A percentile compares a stretch with the other conserved stretches of the same genome.
Conservation (phyloP, 1,140 invertebrate species). For the Phthorimaea operculella region DNA sequence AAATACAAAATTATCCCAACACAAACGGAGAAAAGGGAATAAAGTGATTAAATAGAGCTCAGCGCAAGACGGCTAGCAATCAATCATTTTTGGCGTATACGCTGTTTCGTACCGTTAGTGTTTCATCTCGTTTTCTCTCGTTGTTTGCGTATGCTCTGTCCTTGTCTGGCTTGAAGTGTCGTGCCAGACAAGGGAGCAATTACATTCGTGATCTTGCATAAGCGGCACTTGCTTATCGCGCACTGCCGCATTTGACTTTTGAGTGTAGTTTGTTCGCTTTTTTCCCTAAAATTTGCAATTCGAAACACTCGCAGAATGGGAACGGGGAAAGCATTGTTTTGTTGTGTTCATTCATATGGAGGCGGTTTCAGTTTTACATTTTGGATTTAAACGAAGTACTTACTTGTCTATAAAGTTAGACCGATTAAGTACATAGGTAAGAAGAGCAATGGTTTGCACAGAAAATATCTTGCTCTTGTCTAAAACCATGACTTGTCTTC, state of each 20-base stretch:
- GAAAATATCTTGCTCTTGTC: too few species aligned
- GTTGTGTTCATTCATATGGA: conserved; percentile 16
- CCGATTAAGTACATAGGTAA: too few species aligned
- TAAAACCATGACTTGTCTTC: not conserved
- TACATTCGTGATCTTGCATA: conserved; percentile 70
- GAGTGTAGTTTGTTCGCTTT: conserved; percentile 56
- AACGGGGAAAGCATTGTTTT: conserved; percentile 26
- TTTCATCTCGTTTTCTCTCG: conserved; percentile 36
- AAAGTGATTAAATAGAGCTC: conserved; percentile 71
- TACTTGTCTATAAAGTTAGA: too few species aligned
- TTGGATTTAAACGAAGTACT: too few species aligned
- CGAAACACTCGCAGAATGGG: conserved; percentile 28
- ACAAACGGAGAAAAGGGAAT: conserved; percentile 69
- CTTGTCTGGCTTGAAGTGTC: conserved; percentile 52
- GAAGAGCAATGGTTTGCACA: too few species aligned
- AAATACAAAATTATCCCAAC: conserved; percentile 66
- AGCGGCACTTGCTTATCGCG: conserved; percentile 64
- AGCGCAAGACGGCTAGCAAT: conserved; percentile 67
- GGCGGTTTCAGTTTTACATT: not conserved
- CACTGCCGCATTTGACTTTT: conserved; percentile 60
- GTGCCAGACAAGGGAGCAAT: conserved; percentile 67
- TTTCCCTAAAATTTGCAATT: conserved; percentile 64
- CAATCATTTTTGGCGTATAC: conserved; percentile 68
- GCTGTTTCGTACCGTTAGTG: conserved; percentile 51
- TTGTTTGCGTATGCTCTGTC: conserved; percentile 24